Evolutionary conservation across 2,797 vertebrate species (phyloP), one percentile per base, ranked within the genome.

Genomic region (Acipenser oxyrinchus): DNA sequence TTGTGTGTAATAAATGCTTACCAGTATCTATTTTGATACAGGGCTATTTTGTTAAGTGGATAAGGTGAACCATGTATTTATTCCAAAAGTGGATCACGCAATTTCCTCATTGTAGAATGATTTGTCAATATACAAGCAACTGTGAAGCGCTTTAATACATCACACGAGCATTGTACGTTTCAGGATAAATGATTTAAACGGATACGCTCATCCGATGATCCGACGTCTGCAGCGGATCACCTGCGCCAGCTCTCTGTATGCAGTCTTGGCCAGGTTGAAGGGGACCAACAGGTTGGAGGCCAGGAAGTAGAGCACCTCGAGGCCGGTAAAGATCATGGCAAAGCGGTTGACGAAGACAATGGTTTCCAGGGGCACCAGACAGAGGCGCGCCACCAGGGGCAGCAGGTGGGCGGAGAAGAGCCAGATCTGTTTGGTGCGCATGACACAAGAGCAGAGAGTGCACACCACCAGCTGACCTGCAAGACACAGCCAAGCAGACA

Each of bases 361-460:
- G 59, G 94, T 97, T 83, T 98, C 96, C 76, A 98, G 79, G 2
- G 95, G 97, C 65, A 99, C 94, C 11, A 98, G 91, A 81, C 97
- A 99, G 69, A 98, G 93, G 2, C 95, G 87, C 62, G 96, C 96
- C 86, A 97, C 90, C 68, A 99, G 91, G 78, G 97, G 97, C 82
- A 99, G 93, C 83, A 99, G 91, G 77, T 98, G 97, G 72, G 96
- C 97, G 0, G 96, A 98, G 76, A 99, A 99, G 2, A 99, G 92
- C 97, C 97, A 99, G 74, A 98, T 98, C 87, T 95, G 93, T 76
- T 97, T 99, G 51, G 96, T 99, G 82, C 97, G 95, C 96, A 99
- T 99, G 76, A 98, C 95, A 70, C 94, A 97, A 71, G 95, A 98
- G 81, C 97, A 99, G 12, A 99, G 87, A 0, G 95, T 97, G 69